Percentiles rank a stretch among this genome's conserved stretches.
phyloP scores from a whole-genome alignment of 2,888 invertebrate genomes.

The Xanthia icteritia region DNA sequence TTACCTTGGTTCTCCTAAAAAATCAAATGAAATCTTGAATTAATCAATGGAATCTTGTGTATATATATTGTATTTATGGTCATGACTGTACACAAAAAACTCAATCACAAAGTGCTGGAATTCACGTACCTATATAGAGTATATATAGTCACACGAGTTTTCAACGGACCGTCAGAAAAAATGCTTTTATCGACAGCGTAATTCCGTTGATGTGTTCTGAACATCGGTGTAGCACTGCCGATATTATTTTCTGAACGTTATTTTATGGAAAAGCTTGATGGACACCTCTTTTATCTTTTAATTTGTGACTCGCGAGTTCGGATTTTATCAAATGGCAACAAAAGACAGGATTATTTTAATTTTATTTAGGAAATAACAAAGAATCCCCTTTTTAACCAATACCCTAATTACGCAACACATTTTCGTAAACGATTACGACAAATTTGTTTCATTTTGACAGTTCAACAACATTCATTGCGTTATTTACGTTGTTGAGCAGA shows the following conservation, averaged over 20 bases:
- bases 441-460: no score
- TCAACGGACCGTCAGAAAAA: constrained; percentile 44
- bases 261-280: constrained; percentile 21
- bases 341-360: neutral
- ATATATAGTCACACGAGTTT: constrained; percentile 20
- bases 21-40: no score
- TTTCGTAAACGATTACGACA: no score
- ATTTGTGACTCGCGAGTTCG: neutral
- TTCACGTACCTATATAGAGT: neutral
- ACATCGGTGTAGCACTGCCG: constrained; percentile 8
- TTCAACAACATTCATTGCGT: no score
- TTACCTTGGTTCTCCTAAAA: no score
- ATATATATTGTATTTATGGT: neutral
- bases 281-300: constrained; percentile 14
- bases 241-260: constrained; percentile 29
- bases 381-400: neutral
- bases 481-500: no score
- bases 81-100: constrained; percentile 34
- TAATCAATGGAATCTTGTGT: neutral
- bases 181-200: constrained; percentile 50
- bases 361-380: neutral
- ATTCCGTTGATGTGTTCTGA: constrained; percentile 57
- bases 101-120: constrained; percentile 48
- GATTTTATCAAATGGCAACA: neutral
- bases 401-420: no score